Evolutionary conservation across 2,113 vertebrate genomes (phyloP), one percentile per base, ranked within the genome.

Genomic region (Agapornis roseicollis): DNA sequence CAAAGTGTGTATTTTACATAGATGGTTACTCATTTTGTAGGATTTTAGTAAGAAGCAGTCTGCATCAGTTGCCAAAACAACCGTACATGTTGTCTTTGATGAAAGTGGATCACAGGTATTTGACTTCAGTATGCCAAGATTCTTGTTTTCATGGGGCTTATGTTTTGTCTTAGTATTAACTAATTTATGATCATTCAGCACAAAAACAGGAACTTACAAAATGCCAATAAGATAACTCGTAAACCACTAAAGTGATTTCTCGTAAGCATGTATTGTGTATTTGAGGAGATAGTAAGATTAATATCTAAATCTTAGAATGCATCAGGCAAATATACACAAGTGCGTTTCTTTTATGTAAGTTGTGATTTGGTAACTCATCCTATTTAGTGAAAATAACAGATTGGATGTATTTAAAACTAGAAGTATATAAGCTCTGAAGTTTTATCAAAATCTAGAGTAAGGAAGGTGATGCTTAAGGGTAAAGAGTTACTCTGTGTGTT

Each of bases 21-120:
- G 42, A 25, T 41, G 78, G 63, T 82, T 94, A 44, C 70, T 94
- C 89, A 71, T 56, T 96, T 96, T 41, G 92, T 94, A 99, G 99
- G 97, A 74, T 58, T 98, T 98, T 97, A 82, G 88, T 39, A 97
- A 96, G 90, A 99, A 99, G 96, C 97, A 90, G 29, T 88, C 96
- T 56, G 88, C 97, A 91, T 99, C 99, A 49, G 94, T 99, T 85
- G 98, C 98, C 65, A 98, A 98, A 98, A 98, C 98, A 81, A 88
- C 96, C 22, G 97, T 99, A 16, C 98, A 98, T 76, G 87, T 99
- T 28, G 44, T 98, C 86, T 98, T 98, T 96, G 98, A 98, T 95
- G 98, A 98, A 89, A 98, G 94, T 53, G 97, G 96, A 93, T 99
- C 98, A 73, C 99, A 99, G 99, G 99, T 99, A 98, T 74, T 85